Base-by-base conservation (phyloP, 2,888 invertebrate species). In the Gerosis bhagava region DNA sequence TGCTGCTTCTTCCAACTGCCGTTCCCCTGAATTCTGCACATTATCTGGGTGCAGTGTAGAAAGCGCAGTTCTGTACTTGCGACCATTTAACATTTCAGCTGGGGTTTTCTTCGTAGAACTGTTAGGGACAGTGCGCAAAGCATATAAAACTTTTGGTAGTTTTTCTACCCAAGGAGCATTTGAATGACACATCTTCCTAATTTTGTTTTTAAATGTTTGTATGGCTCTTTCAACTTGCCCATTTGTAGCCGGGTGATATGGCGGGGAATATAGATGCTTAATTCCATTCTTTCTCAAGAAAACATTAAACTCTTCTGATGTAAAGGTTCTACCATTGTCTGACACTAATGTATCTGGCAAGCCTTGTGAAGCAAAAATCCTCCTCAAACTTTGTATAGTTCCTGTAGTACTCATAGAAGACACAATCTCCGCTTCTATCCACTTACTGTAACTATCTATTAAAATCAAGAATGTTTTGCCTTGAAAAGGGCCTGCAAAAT, bases 371-470 rank as follows among this genome's bases (percentile, higher is more conserved):
- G 17, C 17, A 39, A 39, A 39, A 3, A 26, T 28, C 12, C 15
- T 39, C 5, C 28, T 19, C 16, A 39, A 16, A 19, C 28, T n/a
- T 15, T 26, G 16, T 26, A 37, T 39, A 4, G 28, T 13, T 2
- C 8, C 11, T 12, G 4, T 12, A 19, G 28, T 19, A 12, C 39
- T 28, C 26, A 28, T 19, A 7, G 28, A 15, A 17, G 16, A 7
- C 28, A 60, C 36, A 10, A 53, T 36, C 47, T 54, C 44, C 15
- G 57, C 51, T 39, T 61, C 60, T 10, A 54, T 39, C 60, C 59
- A 63, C 41, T 53, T 57, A 22, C 51, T 54, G 29, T 56, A 58
- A 24, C 50, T 40, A 36, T 63, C 57, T 24, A 58, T 50, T 16
- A 59, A 17, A 2, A 61, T 36, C 11, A 60, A 35, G 31, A 58